Base-by-base conservation (phyloP, 1,140 invertebrate species). In the Drosophila sturtevanti region DNA sequence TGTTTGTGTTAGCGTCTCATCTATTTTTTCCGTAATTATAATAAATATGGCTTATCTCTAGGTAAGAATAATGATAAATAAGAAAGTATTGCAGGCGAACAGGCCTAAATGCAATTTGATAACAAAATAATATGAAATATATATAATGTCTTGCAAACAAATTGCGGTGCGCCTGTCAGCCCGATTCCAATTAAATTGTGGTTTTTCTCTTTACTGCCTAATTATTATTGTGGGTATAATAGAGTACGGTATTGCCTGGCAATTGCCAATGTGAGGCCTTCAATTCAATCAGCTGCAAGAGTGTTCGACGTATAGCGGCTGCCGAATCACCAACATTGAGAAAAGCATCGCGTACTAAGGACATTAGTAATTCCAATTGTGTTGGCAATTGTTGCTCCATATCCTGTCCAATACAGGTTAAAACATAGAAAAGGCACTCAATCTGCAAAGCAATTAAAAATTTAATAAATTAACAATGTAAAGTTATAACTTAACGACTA, bases 181-280 rank as follows among this genome's bases (percentile, higher is more conserved):
- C 72, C 79, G 56, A 34, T 35, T 21, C 16, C 61, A 37, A 14
- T 51, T 37, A 18, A 21, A 44, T 18, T 35, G 34, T n/a, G 12
- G n/a, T 6, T 31, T 18, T 63, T 5, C 24, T 18, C n/a, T 3
- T 18, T 34, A 38, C 48, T 6, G 5, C 1, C 34, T 81, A 86
- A 14, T 86, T 87, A 54, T 89, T 89, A 54, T 94, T 94, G 52
- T 96, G 96, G 92, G 97, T 97, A 92, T 98, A 98, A 92, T 98
- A 98, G 55, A 97, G 94, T 34, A 98, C 96, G 1, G 97, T 96
- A 5, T 96, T 95, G 22, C 96, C 96, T 16, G 96, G 96, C 51
- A 98, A 93, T 90, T 97, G 96, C 97, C 97, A 98, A 84, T 96
- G 95, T 0, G 96, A 96, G 0, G 97, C 97, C 89, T 97, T 96